Evolutionary conservation across 2,113 vertebrate genomes (phyloP).

Genomic region (Caracal caracal): DNA sequence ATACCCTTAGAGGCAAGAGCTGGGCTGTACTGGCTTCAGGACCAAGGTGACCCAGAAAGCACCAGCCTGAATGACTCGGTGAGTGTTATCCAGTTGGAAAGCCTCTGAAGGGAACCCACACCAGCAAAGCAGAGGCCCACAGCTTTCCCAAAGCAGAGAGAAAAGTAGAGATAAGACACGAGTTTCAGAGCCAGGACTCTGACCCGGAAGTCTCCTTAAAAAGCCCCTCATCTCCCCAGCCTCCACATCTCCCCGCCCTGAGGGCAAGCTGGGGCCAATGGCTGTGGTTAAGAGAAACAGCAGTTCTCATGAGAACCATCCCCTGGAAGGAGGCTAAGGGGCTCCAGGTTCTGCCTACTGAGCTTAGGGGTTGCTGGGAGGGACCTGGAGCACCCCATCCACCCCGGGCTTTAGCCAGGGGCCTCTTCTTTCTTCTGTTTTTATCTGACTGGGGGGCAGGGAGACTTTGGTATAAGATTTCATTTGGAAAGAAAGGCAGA

Average conservation of each 20-base stretch:
- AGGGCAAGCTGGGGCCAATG: background rate
- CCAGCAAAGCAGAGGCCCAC: background rate
- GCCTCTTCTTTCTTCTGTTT: background rate
- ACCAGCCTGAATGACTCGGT: background rate
- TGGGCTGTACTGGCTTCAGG: background rate
- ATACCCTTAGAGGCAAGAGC: background rate
- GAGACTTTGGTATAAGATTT: background rate
- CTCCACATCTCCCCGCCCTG: too few species aligned
- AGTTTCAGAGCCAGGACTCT: background rate
- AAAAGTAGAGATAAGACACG: background rate
- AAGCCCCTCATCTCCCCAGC: background rate
- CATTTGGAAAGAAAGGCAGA: background rate
- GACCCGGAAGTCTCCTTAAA: conserved; percentile 3
- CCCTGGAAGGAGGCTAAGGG: background rate
- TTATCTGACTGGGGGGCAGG: background rate
- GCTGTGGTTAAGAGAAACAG: background rate
- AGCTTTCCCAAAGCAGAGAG: conserved; percentile 10
- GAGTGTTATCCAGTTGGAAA: background rate
- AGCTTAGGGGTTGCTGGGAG: background rate
- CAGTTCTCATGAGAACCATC: background rate
- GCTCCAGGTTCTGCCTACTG: background rate
- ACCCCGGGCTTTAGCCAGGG: background rate
- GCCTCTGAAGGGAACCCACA: background rate
- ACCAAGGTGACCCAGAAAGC: background rate
- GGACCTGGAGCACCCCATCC: background rate